Percentiles rank a stretch among this genome's conserved stretches.
phyloP scores from a whole-genome alignment of 1,140 invertebrate species.

The Heliothis virescens region DNA sequence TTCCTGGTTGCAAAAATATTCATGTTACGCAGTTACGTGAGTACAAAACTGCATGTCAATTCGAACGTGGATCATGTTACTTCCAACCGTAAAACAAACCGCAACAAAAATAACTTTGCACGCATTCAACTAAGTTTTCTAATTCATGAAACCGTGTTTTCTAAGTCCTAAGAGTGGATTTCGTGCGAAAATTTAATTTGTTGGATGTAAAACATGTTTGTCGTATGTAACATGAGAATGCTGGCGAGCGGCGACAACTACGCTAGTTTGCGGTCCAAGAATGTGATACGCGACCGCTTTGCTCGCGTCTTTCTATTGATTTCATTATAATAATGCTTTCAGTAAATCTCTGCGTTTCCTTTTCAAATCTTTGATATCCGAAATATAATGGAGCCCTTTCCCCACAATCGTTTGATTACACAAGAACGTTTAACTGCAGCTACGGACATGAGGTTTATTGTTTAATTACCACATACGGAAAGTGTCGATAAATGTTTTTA shows the following conservation, averaged over 20 bases:
- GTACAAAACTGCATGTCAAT: slow-evolving; percentile 46
- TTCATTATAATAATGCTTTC: slow-evolving; percentile 49
- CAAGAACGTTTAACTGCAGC: slow-evolving; percentile 5
- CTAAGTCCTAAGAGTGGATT: slow-evolving; percentile 46
- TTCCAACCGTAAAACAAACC: slow-evolving; percentile 60
- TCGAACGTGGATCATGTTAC: slow-evolving; percentile 46
- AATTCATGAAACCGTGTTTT: slow-evolving; percentile 27
- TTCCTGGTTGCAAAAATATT: slow-evolving; percentile 23
- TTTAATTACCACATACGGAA: slow-evolving; percentile 40
- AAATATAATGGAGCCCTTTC: neutral
- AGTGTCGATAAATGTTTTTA: slow-evolving; percentile 39
- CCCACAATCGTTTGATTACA: slow-evolving; percentile 22
- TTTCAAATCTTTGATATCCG: slow-evolving; percentile 36
- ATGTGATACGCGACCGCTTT: slow-evolving; percentile 60
- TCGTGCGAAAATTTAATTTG: slow-evolving; percentile 45
- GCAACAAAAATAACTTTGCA: slow-evolving; percentile 48
- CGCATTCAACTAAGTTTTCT: neutral
- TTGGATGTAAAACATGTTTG: slow-evolving; percentile 52
- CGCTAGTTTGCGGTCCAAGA: slow-evolving; percentile 66
- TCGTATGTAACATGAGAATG: slow-evolving; percentile 65
- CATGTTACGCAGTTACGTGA: slow-evolving; percentile 27
- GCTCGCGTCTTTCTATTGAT: slow-evolving; percentile 61
- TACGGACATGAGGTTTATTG: slow-evolving; percentile 27
- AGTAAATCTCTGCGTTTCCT: slow-evolving; percentile 37
- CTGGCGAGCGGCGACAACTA: slow-evolving; percentile 62